Evolutionary conservation across 2,797 vertebrate genomes (phyloP).

Genomic region (Lindbergichthys nudifrons): DNA sequence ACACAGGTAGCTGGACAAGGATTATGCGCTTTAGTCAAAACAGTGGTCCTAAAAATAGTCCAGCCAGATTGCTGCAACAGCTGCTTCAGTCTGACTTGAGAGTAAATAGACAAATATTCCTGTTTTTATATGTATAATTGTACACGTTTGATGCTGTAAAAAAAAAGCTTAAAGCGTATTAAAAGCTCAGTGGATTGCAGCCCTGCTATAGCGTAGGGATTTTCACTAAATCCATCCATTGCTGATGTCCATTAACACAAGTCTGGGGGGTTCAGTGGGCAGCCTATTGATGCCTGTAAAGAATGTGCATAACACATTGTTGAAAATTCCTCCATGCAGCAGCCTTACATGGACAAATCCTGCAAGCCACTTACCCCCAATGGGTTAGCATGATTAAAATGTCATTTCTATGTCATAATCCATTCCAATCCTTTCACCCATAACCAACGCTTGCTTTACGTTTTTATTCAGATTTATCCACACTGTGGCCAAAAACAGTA

Average conservation of each 20-base stretch:
- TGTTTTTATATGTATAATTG: slow-evolving; percentile 44
- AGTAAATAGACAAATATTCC: slow-evolving; percentile 52
- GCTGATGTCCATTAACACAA: slow-evolving; percentile 51
- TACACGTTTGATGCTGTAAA: slow-evolving; percentile 41
- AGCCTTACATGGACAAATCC: slow-evolving; percentile 61
- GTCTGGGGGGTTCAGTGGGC: slow-evolving; percentile 30
- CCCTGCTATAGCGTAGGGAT: slow-evolving; percentile 33
- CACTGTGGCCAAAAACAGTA: slow-evolving; percentile 35
- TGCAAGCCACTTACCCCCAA: slow-evolving; percentile 57
- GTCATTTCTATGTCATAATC: slow-evolving; percentile 65
- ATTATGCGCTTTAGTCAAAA: slow-evolving; percentile 57
- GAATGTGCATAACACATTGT: slow-evolving; percentile 41
- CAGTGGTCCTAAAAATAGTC: slow-evolving; percentile 58
- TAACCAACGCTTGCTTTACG: slow-evolving; percentile 26
- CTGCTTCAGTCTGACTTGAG: slow-evolving; percentile 40
- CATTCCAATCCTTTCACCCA: slow-evolving; percentile 51
- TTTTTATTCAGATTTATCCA: slow-evolving; percentile 27
- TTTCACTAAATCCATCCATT: slow-evolving; percentile 67
- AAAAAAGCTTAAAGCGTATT: slow-evolving; percentile 62
- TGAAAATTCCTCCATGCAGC: slow-evolving; percentile 40
- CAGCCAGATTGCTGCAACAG: slow-evolving; percentile 56
- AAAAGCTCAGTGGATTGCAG: slow-evolving; percentile 61
- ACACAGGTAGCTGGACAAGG: slow-evolving; percentile 71
- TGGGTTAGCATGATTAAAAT: slow-evolving; percentile 70
- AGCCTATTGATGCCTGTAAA: slow-evolving; percentile 47